Percentiles rank a stretch among this genome's conserved stretches.
Evolutionary conservation across 2,113 vertebrate genomes (phyloP).

Genomic region (Camelus bactrianus): DNA sequence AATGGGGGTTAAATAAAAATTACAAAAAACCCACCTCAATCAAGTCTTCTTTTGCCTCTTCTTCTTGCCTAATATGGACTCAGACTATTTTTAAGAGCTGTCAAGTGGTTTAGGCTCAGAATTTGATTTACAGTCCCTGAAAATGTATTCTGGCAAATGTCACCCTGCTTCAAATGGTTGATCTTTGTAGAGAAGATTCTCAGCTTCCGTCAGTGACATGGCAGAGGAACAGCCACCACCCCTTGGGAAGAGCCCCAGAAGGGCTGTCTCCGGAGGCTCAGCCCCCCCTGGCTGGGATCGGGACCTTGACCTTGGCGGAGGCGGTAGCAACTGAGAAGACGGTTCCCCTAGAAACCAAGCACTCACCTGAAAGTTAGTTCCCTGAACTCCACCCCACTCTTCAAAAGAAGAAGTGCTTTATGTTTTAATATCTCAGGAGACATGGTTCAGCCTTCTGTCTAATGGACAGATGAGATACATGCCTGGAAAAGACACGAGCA

Average conservation of each 20-base stretch:
- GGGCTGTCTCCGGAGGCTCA: neutral
- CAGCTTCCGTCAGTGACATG: neutral
- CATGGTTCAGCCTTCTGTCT: neutral
- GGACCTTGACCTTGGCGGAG: neutral
- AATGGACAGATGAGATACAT: neutral
- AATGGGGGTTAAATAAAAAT: conserved; percentile 1
- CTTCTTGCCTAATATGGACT: conserved; percentile 64
- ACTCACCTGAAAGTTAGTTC: neutral
- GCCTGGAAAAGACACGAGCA: neutral
- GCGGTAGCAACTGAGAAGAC: neutral
- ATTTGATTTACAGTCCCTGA: conserved; percentile 76
- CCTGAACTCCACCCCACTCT: neutral
- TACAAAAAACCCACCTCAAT: conserved; percentile 1
- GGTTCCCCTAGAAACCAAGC: neutral
- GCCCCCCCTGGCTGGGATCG: rapidly evolving
- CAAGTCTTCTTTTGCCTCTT: conserved; percentile 55
- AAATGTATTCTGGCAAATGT: conserved; percentile 75
- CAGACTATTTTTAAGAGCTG: conserved; percentile 73
- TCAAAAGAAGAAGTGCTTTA: neutral
- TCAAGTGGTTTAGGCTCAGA: conserved; percentile 63
- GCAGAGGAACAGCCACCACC: neutral
- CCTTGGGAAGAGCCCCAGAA: neutral
- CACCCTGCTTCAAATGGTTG: neutral
- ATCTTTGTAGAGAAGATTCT: conserved; percentile 33
- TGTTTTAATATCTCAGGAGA: neutral